Evolutionary conservation across 2,888 invertebrate species (phyloP).

Genomic region (Chrysopilus asiliformis): DNA sequence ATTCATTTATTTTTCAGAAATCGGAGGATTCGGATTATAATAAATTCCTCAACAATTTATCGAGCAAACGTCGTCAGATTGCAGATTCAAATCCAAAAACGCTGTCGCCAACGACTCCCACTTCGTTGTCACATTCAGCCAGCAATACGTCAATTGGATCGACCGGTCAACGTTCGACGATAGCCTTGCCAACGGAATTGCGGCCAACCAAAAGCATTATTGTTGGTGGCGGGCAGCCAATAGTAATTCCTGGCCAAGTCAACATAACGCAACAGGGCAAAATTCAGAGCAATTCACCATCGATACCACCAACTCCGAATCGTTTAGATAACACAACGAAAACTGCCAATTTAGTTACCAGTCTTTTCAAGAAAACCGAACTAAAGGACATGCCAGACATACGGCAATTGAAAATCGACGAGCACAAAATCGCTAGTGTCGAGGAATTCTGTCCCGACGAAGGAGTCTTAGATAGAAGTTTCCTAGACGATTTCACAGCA

Average conservation of each 20-base stretch:
- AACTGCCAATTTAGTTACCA: conserved; percentile 7
- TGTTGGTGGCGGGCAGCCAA: conserved; percentile 18
- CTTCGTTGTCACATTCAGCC: conserved; percentile 37
- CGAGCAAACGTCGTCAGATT: conserved; percentile 57
- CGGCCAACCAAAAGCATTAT: conserved; percentile 17
- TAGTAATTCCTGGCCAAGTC: conserved; percentile 15
- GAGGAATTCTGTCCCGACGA: conserved; percentile 63
- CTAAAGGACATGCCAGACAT: conserved; percentile 7
- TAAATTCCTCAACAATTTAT: conserved; percentile 58
- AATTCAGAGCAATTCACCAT: background rate
- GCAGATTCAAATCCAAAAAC: conserved; percentile 49
- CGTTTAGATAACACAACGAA: background rate
- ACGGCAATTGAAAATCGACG: conserved; percentile 3
- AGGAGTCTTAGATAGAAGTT: conserved; percentile 60
- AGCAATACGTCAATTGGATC: background rate
- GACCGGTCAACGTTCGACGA: background rate
- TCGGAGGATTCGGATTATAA: conserved; percentile 66
- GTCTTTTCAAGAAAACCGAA: conserved; percentile 10
- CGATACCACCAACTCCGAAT: background rate
- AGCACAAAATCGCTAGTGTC: conserved; percentile 37
- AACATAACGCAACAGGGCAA: conserved; percentile 11
- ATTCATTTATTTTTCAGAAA: conserved; percentile 27
- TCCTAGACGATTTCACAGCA: conserved; percentile 51
- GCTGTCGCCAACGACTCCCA: conserved; percentile 29
- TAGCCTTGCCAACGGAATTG: conserved; percentile 6